phyloP scores from a whole-genome alignment of 2,113 vertebrate genomes.

The Lepus europaeus region DNA sequence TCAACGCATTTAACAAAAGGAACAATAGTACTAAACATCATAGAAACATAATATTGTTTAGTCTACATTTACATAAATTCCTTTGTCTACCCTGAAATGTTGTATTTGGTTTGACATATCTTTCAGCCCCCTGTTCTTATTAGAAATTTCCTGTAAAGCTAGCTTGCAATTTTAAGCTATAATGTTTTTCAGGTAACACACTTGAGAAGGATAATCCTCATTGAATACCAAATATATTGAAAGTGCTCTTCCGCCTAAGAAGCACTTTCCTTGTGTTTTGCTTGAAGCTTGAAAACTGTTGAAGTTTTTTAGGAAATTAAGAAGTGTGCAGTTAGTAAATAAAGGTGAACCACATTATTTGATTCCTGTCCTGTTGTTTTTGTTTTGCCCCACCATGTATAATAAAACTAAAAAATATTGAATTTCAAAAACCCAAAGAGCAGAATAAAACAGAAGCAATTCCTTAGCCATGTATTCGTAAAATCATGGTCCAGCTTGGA shows the following conservation, averaged over 20 bases:
- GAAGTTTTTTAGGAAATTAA: not conserved
- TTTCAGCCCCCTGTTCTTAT: not conserved
- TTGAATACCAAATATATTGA: constrained; percentile 19
- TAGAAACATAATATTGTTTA: not conserved
- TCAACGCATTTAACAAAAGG: constrained; percentile 8
- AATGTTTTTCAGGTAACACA: not conserved
- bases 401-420: not conserved
- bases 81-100: not conserved
- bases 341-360: not conserved
- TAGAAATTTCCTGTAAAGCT: constrained; percentile 7
- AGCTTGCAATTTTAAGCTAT: constrained; percentile 25
- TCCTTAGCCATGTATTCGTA: not conserved
- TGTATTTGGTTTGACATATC: not conserved
- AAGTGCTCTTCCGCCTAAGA: not conserved
- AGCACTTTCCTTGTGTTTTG: not conserved
- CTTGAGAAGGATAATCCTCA: not conserved
- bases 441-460: not conserved
- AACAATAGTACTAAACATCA: not conserved
- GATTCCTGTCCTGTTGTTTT: not conserved
- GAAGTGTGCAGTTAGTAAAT: not conserved
- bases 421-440: not conserved
- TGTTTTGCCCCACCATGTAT: not conserved
- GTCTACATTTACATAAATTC: constrained; percentile 17
- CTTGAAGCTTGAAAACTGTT: constrained; percentile 15
- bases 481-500: not conserved